Evolutionary conservation across 2,113 vertebrate species (phyloP), one percentile per base, ranked within the genome.

Genomic region (Drymodes brunneopygia): DNA sequence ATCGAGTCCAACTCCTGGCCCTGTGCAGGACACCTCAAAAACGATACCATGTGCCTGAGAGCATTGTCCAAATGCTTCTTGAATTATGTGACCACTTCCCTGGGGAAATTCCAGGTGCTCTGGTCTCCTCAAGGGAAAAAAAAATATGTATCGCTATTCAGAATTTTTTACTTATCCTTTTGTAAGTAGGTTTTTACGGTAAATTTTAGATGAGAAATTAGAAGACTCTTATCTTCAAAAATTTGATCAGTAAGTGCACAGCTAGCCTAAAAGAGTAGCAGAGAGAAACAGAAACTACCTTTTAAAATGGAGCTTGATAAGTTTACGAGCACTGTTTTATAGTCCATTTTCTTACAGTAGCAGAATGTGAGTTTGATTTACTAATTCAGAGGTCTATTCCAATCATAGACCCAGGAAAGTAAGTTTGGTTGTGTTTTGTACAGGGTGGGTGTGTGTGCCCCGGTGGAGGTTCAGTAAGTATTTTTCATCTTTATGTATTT

Each of bases 371-470:
- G 27, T 64, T 51, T 61, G 25, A 45, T 57, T 89, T 89, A 84
- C 7, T 75, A 54, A 94, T 61, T 65, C 67, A 69, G 50, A 83
- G 54, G 24, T 28, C 27, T 88, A 17, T 77, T 81, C 25, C 25
- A 54, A 16, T 47, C 27, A 45, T 0, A 53, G 51, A 70, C 16
- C 22, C 44, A 61, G 67, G 62, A 83, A 75, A 95, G 45, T 92
- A 92, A 94, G 54, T 92, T 44, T 93, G 69, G 60, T 93, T 97
- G 47, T 96, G 60, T 94, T 86, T 95, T 92, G 66, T 71, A 40
- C 92, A 97, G 96, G 94, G 92, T 88, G 96, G 96, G 91, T 97
- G 96, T 74, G 86, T 95, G 80, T 96, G 96, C 70, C 96, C 96
- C 3, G 80, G 92, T 93, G 96, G 95, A 90, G 70, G 51, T 51